These are phyloP conservation scores for Seira ritae DNA, from an alignment of 2,888 invertebrate genomes.

Conservation along the genomic window DNA sequence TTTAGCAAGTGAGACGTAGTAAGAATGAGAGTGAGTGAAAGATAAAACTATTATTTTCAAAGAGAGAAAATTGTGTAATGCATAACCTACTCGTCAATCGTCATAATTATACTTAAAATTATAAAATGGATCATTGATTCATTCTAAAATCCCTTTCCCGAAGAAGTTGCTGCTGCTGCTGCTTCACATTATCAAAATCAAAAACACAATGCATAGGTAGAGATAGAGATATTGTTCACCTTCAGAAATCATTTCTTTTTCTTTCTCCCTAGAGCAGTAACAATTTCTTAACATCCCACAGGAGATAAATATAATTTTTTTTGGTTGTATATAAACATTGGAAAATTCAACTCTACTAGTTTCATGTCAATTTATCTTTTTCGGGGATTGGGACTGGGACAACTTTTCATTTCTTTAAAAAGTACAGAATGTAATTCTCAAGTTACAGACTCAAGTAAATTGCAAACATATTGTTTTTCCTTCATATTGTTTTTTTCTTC, in stretches of 20 bases:
- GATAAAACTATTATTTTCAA: conserved; percentile 6
- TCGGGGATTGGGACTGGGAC: neutral
- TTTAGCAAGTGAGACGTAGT: neutral
- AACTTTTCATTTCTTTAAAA: neutral
- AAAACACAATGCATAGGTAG: too few relatives aligned
- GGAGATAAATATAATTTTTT: too few relatives aligned
- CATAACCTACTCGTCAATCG: conserved; percentile 16
- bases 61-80: conserved; percentile 4
- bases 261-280: too few relatives aligned
- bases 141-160: neutral
- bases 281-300: too few relatives aligned
- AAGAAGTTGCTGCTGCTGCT: too few relatives aligned
- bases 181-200: too few relatives aligned
- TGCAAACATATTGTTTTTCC: neutral
- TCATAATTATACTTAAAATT: conserved; percentile 3
- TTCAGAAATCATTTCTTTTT: neutral
- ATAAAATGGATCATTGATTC: neutral
- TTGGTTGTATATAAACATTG: conserved; percentile 3
- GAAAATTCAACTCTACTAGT: neutral
- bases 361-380: neutral
- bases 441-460: conserved; percentile 19
- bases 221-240: neutral
- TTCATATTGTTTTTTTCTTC: neutral
- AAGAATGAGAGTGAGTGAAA: conserved; percentile 3
- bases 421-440: conserved; percentile 38